Conservation (phyloP, 2,797 vertebrate genomes). For the Uromys caudimaculatus region DNA sequence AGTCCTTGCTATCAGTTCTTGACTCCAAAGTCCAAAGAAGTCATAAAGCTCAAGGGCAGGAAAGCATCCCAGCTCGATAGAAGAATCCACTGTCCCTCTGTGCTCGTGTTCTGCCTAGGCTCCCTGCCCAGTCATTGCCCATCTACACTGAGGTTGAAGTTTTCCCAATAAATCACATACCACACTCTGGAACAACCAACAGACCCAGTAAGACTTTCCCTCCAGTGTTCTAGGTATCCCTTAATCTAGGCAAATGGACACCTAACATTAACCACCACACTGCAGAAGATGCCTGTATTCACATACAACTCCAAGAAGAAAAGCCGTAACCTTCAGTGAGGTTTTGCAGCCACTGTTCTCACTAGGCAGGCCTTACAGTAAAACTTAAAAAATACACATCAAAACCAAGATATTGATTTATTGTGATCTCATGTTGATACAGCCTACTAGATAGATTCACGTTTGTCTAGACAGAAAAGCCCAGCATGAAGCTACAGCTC, state of each 20-base stretch:
- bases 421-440: neutral
- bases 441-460: neutral
- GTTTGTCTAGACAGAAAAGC: neutral
- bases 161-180: neutral
- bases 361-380: conserved; percentile 3
- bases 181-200: neutral
- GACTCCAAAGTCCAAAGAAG: neutral
- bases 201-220: neutral
- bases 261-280: neutral
- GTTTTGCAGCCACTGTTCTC: neutral
- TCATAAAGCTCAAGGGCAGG: neutral
- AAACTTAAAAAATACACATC: conserved; percentile 19
- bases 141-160: neutral
- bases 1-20: neutral
- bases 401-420: neutral
- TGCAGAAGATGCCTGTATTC: neutral
- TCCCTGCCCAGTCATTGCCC: neutral
- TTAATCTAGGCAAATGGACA: neutral
- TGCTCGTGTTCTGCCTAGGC: neutral
- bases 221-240: neutral
- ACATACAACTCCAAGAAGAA: neutral
- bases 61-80: neutral
- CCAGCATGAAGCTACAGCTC: neutral
- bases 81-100: neutral
- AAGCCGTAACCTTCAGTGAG: neutral